These are phyloP conservation scores for Denticeps clupeoides DNA, from an alignment of 2,797 vertebrate species.

Conservation along the genomic window DNA sequence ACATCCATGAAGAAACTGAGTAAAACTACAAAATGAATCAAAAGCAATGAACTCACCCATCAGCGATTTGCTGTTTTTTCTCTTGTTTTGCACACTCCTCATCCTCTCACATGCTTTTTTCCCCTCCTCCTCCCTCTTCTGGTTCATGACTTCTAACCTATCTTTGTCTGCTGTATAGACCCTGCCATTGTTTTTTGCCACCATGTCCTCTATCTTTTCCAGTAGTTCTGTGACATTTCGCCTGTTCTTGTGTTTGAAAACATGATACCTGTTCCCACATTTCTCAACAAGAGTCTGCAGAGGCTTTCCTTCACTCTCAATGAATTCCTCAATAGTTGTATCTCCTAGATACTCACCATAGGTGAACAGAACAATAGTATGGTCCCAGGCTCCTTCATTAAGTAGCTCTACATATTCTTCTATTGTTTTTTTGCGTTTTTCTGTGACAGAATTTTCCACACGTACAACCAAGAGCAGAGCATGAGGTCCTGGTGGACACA, in stretches of 20 bases:
- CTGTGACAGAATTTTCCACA: no score
- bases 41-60: conserved; percentile 13
- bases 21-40: background rate
- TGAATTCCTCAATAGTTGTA: no score
- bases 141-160: conserved; percentile 6
- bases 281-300: no score
- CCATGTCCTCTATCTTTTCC: background rate
- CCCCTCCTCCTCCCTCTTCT: conserved; percentile 16
- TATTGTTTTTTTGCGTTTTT: no score
- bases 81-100: conserved; percentile 11
- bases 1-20: background rate
- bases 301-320: no score
- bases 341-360: no score
- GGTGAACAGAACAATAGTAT: no score
- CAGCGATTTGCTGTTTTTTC: background rate
- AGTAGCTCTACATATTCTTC: no score
- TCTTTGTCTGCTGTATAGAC: conserved; percentile 12
- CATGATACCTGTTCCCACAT: no score
- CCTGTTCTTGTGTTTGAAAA: background rate
- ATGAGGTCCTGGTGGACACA: no score
- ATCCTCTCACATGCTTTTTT: conserved; percentile 21
- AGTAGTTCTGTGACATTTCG: background rate
- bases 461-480: no score
- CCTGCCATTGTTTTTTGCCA: background rate
- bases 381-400: no score